phyloP scores from a whole-genome alignment of 1,140 invertebrate genomes.

The Nasonia longicornis region DNA sequence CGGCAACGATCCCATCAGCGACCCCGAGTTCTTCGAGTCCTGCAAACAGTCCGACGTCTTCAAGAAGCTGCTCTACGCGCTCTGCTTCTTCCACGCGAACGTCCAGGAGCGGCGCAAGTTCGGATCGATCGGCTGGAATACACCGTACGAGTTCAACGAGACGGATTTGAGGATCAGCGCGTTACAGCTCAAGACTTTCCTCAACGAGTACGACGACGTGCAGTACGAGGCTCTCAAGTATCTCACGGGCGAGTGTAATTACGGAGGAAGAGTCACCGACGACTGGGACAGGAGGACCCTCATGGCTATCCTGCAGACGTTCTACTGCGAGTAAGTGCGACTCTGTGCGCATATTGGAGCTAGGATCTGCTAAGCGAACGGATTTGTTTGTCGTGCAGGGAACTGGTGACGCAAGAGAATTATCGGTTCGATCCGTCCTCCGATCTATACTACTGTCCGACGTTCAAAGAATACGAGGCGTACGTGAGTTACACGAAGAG shows the following conservation, averaged over 20 bases:
- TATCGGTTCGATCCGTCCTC: constrained; percentile 66
- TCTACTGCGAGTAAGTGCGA: constrained; percentile 75
- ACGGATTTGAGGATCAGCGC: constrained; percentile 91
- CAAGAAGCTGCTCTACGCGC: constrained; percentile 88
- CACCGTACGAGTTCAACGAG: constrained; percentile 95
- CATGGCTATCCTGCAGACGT: constrained; percentile 84
- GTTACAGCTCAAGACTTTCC: constrained; percentile 88
- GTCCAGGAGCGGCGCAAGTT: constrained; percentile 93
- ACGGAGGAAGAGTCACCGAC: constrained; percentile 94
- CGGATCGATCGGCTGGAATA: constrained; percentile 95
- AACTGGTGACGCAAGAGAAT: constrained; percentile 55
- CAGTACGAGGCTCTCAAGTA: constrained; percentile 92
- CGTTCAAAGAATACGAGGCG: constrained; percentile 79
- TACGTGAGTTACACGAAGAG: constrained; percentile 83
- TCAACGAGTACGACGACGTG: constrained; percentile 87
- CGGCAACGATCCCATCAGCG: constrained; percentile 87
- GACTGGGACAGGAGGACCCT: constrained; percentile 93
- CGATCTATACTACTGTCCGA: constrained; percentile 80
- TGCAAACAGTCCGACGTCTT: constrained; percentile 82
- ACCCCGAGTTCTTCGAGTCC: constrained; percentile 89
- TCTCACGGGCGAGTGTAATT: constrained; percentile 95
- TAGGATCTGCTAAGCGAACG: no score
- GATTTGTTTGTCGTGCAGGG: constrained; percentile 43
- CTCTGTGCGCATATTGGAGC: not conserved
- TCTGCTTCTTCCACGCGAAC: constrained; percentile 96